Conservation (phyloP, 2,888 invertebrate genomes). For the Hyppa rectilinea region DNA sequence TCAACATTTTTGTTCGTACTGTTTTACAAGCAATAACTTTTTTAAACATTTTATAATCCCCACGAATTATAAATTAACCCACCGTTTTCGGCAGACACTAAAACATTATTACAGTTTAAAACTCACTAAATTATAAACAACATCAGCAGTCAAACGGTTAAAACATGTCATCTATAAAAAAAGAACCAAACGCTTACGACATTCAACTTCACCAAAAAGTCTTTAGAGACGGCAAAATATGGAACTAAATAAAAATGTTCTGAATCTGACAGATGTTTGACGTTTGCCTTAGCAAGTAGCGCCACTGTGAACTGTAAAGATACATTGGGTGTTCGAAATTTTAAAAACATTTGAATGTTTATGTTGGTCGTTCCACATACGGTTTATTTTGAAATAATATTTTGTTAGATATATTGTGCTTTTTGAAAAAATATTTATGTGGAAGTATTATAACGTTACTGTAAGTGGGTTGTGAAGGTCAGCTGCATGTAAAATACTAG, state of each 20-base stretch:
- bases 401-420: background rate
- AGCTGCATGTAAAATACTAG: no score
- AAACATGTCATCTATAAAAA: constrained; percentile 59
- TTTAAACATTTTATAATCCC: constrained; percentile 51
- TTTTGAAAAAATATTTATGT: background rate
- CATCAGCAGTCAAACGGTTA: constrained; percentile 67
- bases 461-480: no score
- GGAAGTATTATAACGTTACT: no score
- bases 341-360: constrained; percentile 52
- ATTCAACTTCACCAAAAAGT: constrained; percentile 21
- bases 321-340: constrained; percentile 14
- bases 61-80: constrained; percentile 57
- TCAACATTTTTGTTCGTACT: background rate
- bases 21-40: constrained; percentile 48
- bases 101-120: constrained; percentile 62
- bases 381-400: constrained; percentile 45
- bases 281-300: constrained; percentile 32
- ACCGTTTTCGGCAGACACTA: constrained; percentile 40
- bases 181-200: constrained; percentile 39
- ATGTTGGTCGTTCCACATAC: constrained; percentile 43
- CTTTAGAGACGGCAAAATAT: constrained; percentile 26
- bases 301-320: constrained; percentile 27
- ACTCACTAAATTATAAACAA: constrained; percentile 70
- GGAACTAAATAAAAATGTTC: constrained; percentile 47
- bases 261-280: constrained; percentile 36